A percentile compares a stretch with the other conserved stretches of the same genome.
phyloP scores from a whole-genome alignment of 2,797 vertebrate genomes.

The Cryptoprocta ferox region DNA sequence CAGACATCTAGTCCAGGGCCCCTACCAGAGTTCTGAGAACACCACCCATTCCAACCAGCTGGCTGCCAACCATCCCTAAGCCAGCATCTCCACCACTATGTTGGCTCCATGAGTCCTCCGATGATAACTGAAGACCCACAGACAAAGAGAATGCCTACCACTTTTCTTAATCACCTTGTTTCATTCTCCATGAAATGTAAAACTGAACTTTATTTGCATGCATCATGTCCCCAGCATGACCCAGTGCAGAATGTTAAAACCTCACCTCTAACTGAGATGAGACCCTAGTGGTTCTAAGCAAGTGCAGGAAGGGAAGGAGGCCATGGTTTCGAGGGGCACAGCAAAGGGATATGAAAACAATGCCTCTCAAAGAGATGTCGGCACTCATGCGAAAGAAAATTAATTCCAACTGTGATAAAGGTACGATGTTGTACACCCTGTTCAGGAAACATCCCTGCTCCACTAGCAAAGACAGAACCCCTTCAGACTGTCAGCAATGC shows the following conservation, averaged over 20 bases:
- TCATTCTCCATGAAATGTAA: not conserved
- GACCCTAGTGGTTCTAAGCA: not conserved
- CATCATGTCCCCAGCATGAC: not conserved
- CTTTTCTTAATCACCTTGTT: not conserved
- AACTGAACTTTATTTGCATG: not conserved
- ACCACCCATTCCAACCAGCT: not conserved
- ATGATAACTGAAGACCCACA: not conserved
- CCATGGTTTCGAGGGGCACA: not conserved
- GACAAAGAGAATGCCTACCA: not conserved
- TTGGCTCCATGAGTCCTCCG: not conserved
- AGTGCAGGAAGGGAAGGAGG: not conserved
- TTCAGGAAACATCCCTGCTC: not conserved
- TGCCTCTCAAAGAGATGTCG: not conserved
- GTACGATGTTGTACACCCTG: accelerated
- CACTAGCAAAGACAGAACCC: not conserved
- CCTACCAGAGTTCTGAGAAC: not conserved
- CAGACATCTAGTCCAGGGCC: too few species aligned
- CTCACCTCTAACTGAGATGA: not conserved
- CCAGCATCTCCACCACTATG: too few species aligned
- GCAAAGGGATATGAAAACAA: not conserved
- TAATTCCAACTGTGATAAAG: not conserved
- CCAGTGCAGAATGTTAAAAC: not conserved
- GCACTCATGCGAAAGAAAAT: not conserved
- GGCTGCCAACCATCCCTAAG: not conserved
- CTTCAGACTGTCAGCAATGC: accelerated